These are phyloP conservation scores for Azemiops feae DNA, from an alignment of 2,113 vertebrate genomes.

Conservation along the genomic window DNA sequence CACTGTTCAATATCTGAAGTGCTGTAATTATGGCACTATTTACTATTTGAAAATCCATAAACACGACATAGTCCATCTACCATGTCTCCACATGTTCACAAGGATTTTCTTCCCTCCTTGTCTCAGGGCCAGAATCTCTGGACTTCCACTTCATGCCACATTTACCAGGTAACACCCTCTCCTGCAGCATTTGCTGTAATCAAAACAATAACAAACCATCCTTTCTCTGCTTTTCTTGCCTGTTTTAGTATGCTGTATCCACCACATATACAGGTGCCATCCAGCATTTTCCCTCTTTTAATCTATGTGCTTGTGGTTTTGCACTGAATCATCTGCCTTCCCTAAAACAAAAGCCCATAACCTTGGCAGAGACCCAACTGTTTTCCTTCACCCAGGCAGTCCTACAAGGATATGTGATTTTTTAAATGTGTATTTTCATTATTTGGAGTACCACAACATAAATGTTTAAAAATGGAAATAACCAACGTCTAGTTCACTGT, in stretches of 20 bases:
- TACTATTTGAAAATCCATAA: neutral
- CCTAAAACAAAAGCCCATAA: neutral
- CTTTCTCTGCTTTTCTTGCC: neutral
- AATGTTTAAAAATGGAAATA: neutral
- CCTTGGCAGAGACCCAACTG: neutral
- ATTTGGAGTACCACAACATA: neutral
- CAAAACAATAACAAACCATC: too few relatives aligned
- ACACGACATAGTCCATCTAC: neutral
- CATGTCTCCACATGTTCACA: neutral
- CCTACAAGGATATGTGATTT: neutral
- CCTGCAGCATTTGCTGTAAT: neutral
- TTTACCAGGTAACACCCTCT: neutral
- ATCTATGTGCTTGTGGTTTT: neutral
- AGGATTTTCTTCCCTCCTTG: neutral
- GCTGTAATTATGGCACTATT: neutral
- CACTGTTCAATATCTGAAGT: neutral
- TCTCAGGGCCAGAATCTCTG: neutral
- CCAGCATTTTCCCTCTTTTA: neutral
- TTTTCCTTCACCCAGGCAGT: neutral
- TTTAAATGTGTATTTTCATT: neutral
- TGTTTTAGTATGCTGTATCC: neutral
- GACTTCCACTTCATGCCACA: neutral
- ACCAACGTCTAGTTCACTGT: neutral
- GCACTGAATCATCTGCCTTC: neutral
- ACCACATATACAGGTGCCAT: neutral